Evolutionary conservation across 2,888 invertebrate species (phyloP), one percentile per base, ranked within the genome.

Genomic region (Trissolcus japonicus): DNA sequence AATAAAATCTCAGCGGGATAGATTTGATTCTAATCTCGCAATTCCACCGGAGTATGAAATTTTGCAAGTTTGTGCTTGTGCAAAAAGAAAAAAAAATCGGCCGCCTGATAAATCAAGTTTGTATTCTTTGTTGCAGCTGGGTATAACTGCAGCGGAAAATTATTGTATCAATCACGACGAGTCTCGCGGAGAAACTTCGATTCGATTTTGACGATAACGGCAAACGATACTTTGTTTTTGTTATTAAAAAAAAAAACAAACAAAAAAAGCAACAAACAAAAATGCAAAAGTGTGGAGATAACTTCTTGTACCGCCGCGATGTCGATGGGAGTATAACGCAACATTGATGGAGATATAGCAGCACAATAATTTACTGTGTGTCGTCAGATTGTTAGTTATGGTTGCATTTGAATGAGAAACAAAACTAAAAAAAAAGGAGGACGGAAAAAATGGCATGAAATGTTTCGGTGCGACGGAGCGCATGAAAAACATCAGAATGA

Each of bases 351-450:
- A 63, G 46, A 41, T 46, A 41, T 35, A 43, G 19, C 6, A 14
- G 40, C 9, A 17, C 51, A 35, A 51, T 57, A 63, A 71, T 63
- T 71, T 63, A 71, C 50, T 55, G 11, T 55, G 11, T 7, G 55
- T 51, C 55, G 25, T 6, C 40, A 60, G 51, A 67, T 66, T 56
- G 59, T 61, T 74, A 67, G 66, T 61, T 56, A 62, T 35, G 57
- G 50, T 60, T 41, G 40, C 41, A 4, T 17, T 25, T 50, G 54
- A 50, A 16, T 57, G 35, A 35, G 43, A 50, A 40, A 51, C 54
- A 59, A 63, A 51, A 40, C 35, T 48, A 11, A 43, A 54, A 72
- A 62, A 40, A 51, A 6, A 29, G 54, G 14, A 6, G 54, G 13
- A 29, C 2, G 1, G 6, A 54, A 25, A 53, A 16, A 25, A n/a